These are phyloP conservation scores for Prochilodus magdalenae DNA, from an alignment of 2,113 vertebrate genomes.

Conservation along the genomic window DNA sequence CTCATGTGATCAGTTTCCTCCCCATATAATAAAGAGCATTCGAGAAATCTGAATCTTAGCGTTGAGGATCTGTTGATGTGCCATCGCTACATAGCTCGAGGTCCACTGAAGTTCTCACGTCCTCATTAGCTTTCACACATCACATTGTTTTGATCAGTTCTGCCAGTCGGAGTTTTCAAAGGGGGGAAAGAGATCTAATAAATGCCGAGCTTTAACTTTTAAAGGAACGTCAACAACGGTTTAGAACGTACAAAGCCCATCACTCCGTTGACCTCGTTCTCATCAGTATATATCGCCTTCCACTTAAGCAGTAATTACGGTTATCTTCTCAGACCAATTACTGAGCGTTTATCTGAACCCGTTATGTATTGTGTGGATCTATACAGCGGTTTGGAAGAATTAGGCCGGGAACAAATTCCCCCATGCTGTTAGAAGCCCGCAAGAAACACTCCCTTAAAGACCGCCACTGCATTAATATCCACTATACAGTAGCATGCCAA, in stretches of 20 bases:
- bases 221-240: background rate
- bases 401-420: background rate
- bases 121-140: constrained; percentile 17
- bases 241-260: background rate
- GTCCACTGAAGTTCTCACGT: background rate
- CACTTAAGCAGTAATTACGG: constrained; percentile 1
- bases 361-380: background rate
- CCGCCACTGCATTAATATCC: no score
- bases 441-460: no score
- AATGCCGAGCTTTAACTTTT: background rate
- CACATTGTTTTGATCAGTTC: constrained; percentile 1
- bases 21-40: background rate
- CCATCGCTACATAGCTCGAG: background rate
- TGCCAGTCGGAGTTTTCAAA: background rate
- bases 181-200: background rate
- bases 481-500: no score
- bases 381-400: background rate
- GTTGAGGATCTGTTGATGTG: background rate
- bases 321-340: background rate
- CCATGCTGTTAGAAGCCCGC: background rate
- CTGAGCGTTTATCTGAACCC: background rate
- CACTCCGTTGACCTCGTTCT: background rate
- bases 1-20: background rate
- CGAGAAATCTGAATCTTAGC: background rate
- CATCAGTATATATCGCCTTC: background rate